Conservation (phyloP, 1,140 invertebrate genomes). For the Cyphomyrmex costatus region DNA sequence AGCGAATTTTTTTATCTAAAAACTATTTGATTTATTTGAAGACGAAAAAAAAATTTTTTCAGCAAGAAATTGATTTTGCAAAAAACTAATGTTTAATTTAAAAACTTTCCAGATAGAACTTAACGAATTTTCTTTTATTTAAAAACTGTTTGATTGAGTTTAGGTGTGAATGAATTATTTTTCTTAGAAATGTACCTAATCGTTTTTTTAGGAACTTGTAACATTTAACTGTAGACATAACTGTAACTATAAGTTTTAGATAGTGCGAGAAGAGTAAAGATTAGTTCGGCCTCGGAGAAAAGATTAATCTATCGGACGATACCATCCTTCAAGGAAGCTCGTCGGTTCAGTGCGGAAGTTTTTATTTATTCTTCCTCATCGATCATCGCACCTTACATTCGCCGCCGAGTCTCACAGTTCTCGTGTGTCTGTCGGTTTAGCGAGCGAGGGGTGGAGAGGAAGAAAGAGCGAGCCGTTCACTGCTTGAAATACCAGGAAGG, state of each 20-base stretch:
- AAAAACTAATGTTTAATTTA: background rate
- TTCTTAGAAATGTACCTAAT: background rate
- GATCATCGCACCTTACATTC: conserved; percentile 46
- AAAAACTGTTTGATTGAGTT: background rate
- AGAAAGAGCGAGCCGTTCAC: conserved; percentile 36
- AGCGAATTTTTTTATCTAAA: too few relatives aligned
- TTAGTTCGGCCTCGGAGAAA: background rate
- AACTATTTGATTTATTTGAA: background rate
- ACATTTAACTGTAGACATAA: conserved; percentile 6
- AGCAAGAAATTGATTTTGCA: background rate
- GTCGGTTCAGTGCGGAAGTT: conserved; percentile 32
- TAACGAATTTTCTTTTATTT: background rate
- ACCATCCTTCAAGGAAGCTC: conserved; percentile 42
- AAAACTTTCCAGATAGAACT: background rate
- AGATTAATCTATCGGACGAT: conserved; percentile 19
- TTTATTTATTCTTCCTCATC: conserved; percentile 58
- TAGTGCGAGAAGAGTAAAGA: background rate
- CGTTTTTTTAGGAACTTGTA: too few relatives aligned
- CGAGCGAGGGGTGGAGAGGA: background rate
- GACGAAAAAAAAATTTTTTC: background rate
- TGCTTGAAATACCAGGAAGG: conserved; percentile 57
- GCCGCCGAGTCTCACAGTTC: conserved; percentile 61
- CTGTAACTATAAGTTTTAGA: background rate
- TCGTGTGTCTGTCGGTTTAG: conserved; percentile 52
- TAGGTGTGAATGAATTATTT: background rate